These are phyloP conservation scores for Eurystomus gularis DNA, from an alignment of 2,113 vertebrate genomes.

Conservation along the genomic window DNA sequence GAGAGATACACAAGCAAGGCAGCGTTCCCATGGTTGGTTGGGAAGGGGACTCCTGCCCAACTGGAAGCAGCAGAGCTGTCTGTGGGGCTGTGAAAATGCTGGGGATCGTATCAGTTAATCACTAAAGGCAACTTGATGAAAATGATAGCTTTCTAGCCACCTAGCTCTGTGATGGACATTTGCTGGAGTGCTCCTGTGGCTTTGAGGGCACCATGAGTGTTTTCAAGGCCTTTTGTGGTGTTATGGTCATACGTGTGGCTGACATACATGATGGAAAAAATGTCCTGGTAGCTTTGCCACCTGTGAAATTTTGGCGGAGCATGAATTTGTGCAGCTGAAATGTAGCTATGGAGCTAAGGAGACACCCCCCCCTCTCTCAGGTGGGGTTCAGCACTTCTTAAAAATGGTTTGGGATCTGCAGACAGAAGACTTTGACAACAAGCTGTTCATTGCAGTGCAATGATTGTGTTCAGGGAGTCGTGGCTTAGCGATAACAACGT, in stretches of 20 bases:
- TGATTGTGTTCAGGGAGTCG: neutral
- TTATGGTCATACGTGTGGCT: accelerated
- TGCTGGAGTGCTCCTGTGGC: neutral
- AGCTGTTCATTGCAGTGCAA: neutral
- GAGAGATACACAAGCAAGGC: neutral
- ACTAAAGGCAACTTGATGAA: neutral
- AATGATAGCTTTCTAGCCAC: neutral
- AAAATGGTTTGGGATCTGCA: neutral
- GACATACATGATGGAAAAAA: accelerated
- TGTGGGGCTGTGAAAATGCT: neutral
- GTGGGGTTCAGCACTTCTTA: accelerated
- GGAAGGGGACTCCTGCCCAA: neutral
- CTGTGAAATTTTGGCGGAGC: neutral
- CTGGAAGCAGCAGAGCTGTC: neutral
- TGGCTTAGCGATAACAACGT: neutral
- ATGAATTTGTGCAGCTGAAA: neutral
- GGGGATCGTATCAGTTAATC: accelerated
- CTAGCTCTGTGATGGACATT: neutral
- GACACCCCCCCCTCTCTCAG: neutral
- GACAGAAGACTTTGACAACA: neutral
- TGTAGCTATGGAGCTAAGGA: neutral
- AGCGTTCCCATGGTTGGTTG: accelerated
- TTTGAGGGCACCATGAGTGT: accelerated
- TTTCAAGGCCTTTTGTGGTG: neutral
- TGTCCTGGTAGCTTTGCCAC: neutral